Evolutionary conservation across 2,113 vertebrate genomes (phyloP), one percentile per base, ranked within the genome.

Genomic region (Lanius collurio): DNA sequence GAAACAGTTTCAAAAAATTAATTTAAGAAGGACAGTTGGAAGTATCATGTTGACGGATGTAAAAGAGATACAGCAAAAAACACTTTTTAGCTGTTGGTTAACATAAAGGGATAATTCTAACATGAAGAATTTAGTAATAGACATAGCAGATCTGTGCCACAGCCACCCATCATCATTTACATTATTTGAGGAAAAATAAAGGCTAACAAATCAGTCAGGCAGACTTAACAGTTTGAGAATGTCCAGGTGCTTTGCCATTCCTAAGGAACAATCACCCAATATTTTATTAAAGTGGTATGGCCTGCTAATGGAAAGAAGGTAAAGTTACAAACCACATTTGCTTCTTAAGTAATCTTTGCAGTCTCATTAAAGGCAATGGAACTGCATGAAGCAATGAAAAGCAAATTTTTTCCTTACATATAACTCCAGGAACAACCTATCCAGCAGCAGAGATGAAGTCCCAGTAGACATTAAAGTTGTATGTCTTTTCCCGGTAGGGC

Each of bases 41-140:
- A 92, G 44, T 79, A 67, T 86, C 46, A 37, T 90, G 83, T 73
- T 96, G 91, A 93, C 4, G 10, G 77, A 91, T 94, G 84, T 89
- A 96, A 97, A 97, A 93, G 71, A 96, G 57, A 84, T 89, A 76
- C 94, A 93, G 95, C 79, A 88, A 94, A 97, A 97, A 60, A 5
- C 83, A 89, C 75, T 76, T 86, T 88, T 95, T 96, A 83, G 74
- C 85, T 95, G 57, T 88, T 95, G 42, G 28, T 94, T 95, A 97
- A 95, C 37, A 89, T 70, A 87, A 96, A 97, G n/a, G 76, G 46
- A n/a, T 93, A 93, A 87, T 87, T 96, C 62, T 93, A 76, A 81
- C 64, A 87, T 57, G 50, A 96, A 76, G 67, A 82, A 77, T 67
- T 93, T 77, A 83, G 57, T 53, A 91, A 93, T 30, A 64, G 53